Evolutionary conservation across 2,797 vertebrate genomes (phyloP).

Genomic region (Leptatherina wallacei): DNA sequence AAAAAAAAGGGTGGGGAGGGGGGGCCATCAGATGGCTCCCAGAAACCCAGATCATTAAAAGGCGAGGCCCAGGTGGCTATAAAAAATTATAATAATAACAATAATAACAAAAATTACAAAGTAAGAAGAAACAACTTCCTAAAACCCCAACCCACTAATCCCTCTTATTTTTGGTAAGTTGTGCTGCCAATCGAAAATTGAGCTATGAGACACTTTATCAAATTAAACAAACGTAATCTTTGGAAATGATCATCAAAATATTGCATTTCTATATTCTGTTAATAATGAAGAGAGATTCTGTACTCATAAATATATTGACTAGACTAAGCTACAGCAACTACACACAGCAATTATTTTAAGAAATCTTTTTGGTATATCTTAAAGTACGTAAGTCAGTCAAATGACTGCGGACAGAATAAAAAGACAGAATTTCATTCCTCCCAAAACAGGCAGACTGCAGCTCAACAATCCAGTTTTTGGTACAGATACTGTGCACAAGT

Average conservation of each 20-base stretch:
- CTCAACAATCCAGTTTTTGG: conserved; percentile 86
- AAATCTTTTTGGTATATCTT: conserved; percentile 91
- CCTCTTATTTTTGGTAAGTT: conserved; percentile 78
- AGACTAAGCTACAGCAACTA: conserved; percentile 85
- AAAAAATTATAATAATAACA: conserved; percentile 10
- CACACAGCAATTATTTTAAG: conserved; percentile 85
- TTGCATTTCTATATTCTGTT: conserved; percentile 88
- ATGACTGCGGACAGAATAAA: conserved; percentile 75
- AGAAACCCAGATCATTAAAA: conserved; percentile 43
- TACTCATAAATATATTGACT: conserved; percentile 87
- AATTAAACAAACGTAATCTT: conserved; percentile 77
- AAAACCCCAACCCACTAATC: conserved; percentile 42
- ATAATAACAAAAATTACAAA: conserved; percentile 1
- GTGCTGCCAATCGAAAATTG: conserved; percentile 77
- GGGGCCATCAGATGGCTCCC: conserved; percentile 59
- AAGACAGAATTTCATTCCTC: conserved; percentile 77
- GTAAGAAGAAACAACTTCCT: conserved; percentile 49
- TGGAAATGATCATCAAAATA: conserved; percentile 88
- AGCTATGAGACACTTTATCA: conserved; percentile 67
- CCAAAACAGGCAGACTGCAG: conserved; percentile 84
- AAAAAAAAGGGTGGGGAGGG: conserved; percentile 5
- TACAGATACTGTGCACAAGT: conserved; percentile 91
- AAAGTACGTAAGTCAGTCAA: conserved; percentile 80
- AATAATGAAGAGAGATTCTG: conserved; percentile 82
- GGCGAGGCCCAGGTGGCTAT: conserved; percentile 52